Conservation (phyloP, 1,140 invertebrate genomes). For the Bombus terrestris region DNA sequence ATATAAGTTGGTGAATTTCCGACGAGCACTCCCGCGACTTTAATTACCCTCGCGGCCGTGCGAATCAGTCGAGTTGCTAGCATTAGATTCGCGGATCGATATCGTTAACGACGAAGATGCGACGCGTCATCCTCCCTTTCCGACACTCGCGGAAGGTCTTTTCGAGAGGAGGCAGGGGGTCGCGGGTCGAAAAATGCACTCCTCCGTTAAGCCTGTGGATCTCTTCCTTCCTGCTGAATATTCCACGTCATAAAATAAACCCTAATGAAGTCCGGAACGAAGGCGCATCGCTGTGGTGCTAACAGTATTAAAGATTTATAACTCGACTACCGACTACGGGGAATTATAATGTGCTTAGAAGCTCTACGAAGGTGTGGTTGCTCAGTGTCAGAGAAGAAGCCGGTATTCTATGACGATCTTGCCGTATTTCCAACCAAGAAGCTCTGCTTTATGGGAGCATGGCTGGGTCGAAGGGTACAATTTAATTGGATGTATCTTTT, state of each 20-base stretch:
- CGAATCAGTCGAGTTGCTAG: not conserved
- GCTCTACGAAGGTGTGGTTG: constrained; percentile 72
- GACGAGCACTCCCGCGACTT: constrained; percentile 13
- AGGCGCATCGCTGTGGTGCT: constrained; percentile 66
- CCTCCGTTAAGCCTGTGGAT: not conserved
- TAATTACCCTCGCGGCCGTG: constrained; percentile 15
- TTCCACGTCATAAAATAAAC: constrained; percentile 42
- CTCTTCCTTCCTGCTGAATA: not conserved
- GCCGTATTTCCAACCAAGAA: not conserved
- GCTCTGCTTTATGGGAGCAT: too few relatives aligned
- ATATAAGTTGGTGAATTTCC: constrained; percentile 50
- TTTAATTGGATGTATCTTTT: too few relatives aligned
- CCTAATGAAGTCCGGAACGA: constrained; percentile 63
- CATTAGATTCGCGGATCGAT: constrained; percentile 3
- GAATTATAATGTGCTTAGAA: constrained; percentile 77
- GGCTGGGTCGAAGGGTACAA: too few relatives aligned
- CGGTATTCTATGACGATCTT: not conserved
- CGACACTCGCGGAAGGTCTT: constrained; percentile 7
- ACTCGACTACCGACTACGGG: constrained; percentile 54
- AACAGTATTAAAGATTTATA: constrained; percentile 77
- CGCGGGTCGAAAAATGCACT: constrained; percentile 27
- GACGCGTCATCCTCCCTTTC: too few relatives aligned
- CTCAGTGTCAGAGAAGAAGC: constrained; percentile 10
- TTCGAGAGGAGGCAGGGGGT: not conserved
- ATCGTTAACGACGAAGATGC: not conserved